Evolutionary conservation across 2,113 vertebrate species (phyloP).

Genomic region (Colossoma macropomum): DNA sequence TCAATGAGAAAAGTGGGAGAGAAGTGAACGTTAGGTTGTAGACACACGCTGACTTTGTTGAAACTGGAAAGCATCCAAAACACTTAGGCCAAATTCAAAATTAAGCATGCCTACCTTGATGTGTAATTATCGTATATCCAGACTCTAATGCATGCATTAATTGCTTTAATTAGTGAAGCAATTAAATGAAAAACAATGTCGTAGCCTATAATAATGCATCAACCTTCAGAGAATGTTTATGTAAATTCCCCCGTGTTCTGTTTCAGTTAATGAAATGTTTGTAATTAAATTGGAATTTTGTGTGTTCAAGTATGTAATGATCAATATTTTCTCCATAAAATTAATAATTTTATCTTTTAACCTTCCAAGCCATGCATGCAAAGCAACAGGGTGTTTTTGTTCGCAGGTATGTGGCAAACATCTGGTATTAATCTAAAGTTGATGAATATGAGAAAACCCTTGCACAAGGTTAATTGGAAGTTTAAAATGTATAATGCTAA

Average conservation of each 20-base stretch:
- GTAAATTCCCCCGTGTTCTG: slow-evolving; percentile 76
- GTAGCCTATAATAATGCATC: slow-evolving; percentile 71
- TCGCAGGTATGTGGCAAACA: slow-evolving; percentile 51
- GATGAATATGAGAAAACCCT: slow-evolving; percentile 51
- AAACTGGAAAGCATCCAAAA: slow-evolving; percentile 63
- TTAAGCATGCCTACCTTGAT: slow-evolving; percentile 76
- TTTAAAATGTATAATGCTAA: slow-evolving; percentile 50
- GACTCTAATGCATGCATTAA: slow-evolving; percentile 77
- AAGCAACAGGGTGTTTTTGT: slow-evolving; percentile 47
- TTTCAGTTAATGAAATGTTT: slow-evolving; percentile 75
- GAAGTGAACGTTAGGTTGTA: not conserved
- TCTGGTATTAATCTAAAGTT: slow-evolving; percentile 55
- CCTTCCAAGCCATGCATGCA: slow-evolving; percentile 44
- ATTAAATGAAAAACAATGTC: slow-evolving; percentile 81
- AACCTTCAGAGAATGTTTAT: slow-evolving; percentile 59
- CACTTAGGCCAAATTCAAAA: slow-evolving; percentile 46
- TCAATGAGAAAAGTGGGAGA: not conserved
- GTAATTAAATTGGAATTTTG: slow-evolving; percentile 79
- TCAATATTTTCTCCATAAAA: slow-evolving; percentile 81
- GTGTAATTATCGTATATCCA: slow-evolving; percentile 76
- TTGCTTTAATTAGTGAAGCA: slow-evolving; percentile 80
- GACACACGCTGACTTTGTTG: slow-evolving; percentile 71
- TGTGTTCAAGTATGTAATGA: slow-evolving; percentile 80
- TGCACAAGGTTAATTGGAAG: slow-evolving; percentile 55
- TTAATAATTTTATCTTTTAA: slow-evolving; percentile 51